A percentile compares a stretch with the other conserved stretches of the same genome.
Evolutionary conservation across 2,888 invertebrate genomes (phyloP).

Genomic region (Cephus pygmeus): DNA sequence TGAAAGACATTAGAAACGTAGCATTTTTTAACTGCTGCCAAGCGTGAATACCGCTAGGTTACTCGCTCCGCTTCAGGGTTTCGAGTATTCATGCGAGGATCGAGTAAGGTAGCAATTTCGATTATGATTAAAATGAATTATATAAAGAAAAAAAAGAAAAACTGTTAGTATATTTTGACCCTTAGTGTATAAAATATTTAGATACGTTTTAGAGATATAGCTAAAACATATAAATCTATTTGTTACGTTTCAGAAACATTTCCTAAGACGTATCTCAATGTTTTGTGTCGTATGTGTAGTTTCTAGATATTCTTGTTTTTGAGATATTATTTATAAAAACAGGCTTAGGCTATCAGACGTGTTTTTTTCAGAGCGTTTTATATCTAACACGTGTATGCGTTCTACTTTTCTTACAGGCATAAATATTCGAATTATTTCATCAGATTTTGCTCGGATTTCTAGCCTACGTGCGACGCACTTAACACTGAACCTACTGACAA

Average conservation of each 20-base stretch:
- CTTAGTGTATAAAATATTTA: too few relatives aligned
- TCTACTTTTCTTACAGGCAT: neutral
- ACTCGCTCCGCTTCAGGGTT: constrained; percentile 21
- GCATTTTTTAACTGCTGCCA: constrained; percentile 29
- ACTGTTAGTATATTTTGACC: neutral
- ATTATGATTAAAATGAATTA: neutral
- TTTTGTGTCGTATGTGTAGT: neutral
- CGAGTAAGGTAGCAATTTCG: neutral
- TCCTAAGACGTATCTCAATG: too few relatives aligned
- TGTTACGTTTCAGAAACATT: too few relatives aligned
- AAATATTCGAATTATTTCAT: neutral
- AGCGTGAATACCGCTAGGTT: constrained; percentile 48
- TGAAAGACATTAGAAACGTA: constrained; percentile 28
- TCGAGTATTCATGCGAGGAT: constrained; percentile 31
- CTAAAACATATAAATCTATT: too few relatives aligned
- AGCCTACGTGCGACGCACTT: neutral
- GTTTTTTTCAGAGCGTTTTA: too few relatives aligned
- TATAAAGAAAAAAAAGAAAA: neutral
- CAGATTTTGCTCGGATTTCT: neutral
- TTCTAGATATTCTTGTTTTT: neutral
- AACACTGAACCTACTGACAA: neutral
- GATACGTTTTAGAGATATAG: too few relatives aligned
- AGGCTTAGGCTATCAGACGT: neutral
- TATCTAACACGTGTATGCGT: neutral
- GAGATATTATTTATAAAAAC: neutral